These are phyloP conservation scores for Pseudococcus viburni DNA, from an alignment of 2,888 invertebrate genomes.

Conservation along the genomic window DNA sequence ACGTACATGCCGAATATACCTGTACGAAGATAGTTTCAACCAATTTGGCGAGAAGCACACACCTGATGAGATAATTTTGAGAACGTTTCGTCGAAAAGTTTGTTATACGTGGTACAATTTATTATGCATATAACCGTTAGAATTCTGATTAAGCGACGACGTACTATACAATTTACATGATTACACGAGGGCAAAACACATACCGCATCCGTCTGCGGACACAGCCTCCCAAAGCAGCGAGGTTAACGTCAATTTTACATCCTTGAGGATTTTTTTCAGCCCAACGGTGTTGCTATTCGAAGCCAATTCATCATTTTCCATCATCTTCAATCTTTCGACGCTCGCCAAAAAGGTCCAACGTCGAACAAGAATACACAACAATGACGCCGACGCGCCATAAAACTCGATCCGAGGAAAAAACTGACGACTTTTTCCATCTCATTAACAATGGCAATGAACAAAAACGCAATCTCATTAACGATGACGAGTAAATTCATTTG, in stretches of 20 bases:
- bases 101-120: constrained; percentile 23
- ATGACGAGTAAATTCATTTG: constrained; percentile 34
- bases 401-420: background rate
- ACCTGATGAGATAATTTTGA: constrained; percentile 18
- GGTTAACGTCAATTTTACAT: background rate
- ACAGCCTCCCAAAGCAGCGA: background rate
- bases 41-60: background rate
- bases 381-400: background rate
- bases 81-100: constrained; percentile 14
- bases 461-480: constrained; percentile 22
- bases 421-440: constrained; percentile 26
- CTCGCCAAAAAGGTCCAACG: background rate
- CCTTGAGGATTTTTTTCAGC: background rate
- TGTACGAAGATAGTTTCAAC: no score
- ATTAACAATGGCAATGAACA: constrained; percentile 26
- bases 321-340: constrained; percentile 21
- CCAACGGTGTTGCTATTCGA: background rate
- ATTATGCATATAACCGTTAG: constrained; percentile 20
- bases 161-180: constrained; percentile 22
- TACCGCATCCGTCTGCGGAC: background rate
- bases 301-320: constrained; percentile 51
- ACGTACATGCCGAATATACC: no score
- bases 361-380: background rate
- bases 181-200: background rate
- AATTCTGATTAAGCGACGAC: constrained; percentile 22